Conservation (phyloP, 2,888 invertebrate genomes). For the Nomada hirtipes region DNA sequence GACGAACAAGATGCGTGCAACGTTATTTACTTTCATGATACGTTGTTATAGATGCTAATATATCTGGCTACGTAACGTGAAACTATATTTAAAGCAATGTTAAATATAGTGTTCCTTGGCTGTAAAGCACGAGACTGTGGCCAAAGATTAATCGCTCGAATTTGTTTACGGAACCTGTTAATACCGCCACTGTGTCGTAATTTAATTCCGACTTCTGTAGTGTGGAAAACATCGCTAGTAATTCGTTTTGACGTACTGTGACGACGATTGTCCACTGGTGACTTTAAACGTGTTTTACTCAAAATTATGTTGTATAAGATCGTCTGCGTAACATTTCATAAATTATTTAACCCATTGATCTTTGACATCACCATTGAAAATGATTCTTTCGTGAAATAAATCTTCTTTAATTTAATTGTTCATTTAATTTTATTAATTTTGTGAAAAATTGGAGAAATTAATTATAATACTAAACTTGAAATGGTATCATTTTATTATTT, state of each 20-base stretch:
- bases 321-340: no score
- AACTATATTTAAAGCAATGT: constrained; percentile 43
- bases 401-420: no score
- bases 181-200: neutral
- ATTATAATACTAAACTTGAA: no score
- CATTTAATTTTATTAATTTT: no score
- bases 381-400: no score
- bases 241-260: neutral
- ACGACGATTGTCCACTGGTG: neutral
- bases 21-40: constrained; percentile 8
- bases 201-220: constrained; percentile 21
- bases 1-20: constrained; percentile 18
- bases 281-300: neutral
- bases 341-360: no score
- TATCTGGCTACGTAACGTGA: constrained; percentile 3
- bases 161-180: constrained; percentile 44
- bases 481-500: no score
- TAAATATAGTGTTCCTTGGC: constrained; percentile 42
- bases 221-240: neutral
- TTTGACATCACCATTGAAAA: no score
- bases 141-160: constrained; percentile 37
- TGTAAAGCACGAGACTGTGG: constrained; percentile 28
- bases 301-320: no score
- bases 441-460: no score
- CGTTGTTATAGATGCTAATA: constrained; percentile 9